Percentiles rank a stretch among this genome's conserved stretches.
Conservation (phyloP, 1,140 invertebrate genomes). For the Lucilia sericata region DNA sequence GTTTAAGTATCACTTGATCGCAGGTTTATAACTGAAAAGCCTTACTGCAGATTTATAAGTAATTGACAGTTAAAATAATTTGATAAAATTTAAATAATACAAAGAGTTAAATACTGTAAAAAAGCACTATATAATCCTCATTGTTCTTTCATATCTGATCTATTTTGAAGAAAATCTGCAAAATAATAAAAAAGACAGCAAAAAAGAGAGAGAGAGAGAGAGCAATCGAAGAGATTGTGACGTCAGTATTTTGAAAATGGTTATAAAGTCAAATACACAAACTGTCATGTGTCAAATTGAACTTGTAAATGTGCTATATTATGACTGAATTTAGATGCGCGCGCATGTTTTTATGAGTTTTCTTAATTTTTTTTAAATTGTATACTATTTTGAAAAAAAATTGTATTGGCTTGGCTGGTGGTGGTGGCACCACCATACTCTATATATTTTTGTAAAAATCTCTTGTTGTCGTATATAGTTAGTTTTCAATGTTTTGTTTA, state of each 20-base stretch:
- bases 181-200: too few species aligned
- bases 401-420: neutral
- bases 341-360: constrained; percentile 11
- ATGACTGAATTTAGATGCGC: neutral
- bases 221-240: neutral
- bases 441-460: neutral
- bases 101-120: too few species aligned
- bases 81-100: too few species aligned
- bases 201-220: too few species aligned
- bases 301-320: constrained; percentile 28
- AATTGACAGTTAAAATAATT: too few species aligned
- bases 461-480: neutral
- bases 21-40: too few species aligned
- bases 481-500: constrained; percentile 41
- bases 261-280: neutral
- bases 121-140: too few species aligned
- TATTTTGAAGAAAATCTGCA: too few species aligned
- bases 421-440: neutral
- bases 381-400: neutral
- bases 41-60: too few species aligned
- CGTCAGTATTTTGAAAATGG: constrained; percentile 24
- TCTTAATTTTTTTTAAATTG: neutral
- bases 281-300: constrained; percentile 38
- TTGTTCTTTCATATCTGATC: too few species aligned
- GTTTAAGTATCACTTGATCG: too few species aligned